Conservation (phyloP, 2,888 invertebrate species). For the Timema cristinae region DNA sequence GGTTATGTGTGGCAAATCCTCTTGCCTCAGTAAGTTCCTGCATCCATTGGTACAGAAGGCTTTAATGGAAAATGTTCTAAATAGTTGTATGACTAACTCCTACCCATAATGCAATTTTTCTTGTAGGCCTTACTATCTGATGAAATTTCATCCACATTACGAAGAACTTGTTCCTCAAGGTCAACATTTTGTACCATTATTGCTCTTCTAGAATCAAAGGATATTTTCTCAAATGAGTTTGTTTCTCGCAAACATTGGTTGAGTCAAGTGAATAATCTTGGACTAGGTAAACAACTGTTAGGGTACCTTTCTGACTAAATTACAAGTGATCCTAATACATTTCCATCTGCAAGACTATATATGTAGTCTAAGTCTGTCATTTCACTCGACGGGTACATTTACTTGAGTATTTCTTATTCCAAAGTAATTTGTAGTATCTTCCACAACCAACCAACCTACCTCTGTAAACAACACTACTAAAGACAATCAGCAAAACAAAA, state of each 20-base stretch:
- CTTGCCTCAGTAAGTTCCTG: not conserved
- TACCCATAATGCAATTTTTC: not conserved
- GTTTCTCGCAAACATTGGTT: constrained; percentile 12
- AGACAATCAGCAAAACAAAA: too few species aligned
- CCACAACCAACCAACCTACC: too few species aligned
- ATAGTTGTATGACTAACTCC: not conserved
- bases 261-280: constrained; percentile 4
- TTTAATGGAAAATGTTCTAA: constrained; percentile 1
- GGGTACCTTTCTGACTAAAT: constrained; percentile 11
- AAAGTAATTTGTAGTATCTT: too few species aligned
- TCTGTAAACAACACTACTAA: too few species aligned
- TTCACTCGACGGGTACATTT: too few species aligned
- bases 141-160: not conserved
- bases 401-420: too few species aligned
- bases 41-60: not conserved
- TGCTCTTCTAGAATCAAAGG: not conserved
- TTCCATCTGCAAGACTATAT: constrained; percentile 14
- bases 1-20: not conserved
- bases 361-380: constrained; percentile 7
- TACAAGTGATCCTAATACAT: not conserved
- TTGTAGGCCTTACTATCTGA: not conserved
- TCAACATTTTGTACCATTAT: not conserved
- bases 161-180: not conserved
- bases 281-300: not conserved
- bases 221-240: not conserved